Percentiles rank a stretch among this genome's conserved stretches.
phyloP scores from a whole-genome alignment of 2,888 invertebrate genomes.

The Octonoba sinensis region DNA sequence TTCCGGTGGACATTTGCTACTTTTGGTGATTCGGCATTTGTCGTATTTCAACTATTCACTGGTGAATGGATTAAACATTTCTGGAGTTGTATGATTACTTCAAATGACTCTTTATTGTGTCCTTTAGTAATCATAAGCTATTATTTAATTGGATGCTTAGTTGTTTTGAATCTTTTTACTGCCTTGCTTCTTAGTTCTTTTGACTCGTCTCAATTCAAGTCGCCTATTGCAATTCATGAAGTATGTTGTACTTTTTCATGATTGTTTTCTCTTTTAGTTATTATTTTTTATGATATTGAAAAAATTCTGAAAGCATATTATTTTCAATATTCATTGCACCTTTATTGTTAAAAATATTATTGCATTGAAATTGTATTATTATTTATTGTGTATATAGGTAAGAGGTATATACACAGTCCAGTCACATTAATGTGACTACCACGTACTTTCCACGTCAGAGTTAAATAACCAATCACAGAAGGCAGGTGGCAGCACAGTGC shows the following conservation, averaged over 20 bases:
- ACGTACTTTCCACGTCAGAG: conserved; percentile 6
- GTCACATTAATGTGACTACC: no score
- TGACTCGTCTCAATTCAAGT: conserved; percentile 14
- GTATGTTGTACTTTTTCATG: background rate
- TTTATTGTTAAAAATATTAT: background rate
- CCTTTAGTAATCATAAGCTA: conserved; percentile 27
- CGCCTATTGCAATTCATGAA: background rate
- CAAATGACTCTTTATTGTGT: conserved; percentile 15
- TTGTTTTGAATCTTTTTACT: conserved; percentile 43
- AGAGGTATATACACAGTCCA: no score
- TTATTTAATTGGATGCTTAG: conserved; percentile 44
- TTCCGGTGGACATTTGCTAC: conserved; percentile 46
- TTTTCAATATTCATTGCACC: background rate
- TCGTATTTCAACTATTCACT: conserved; percentile 37
- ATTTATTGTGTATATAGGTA: no score
- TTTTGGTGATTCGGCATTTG: conserved; percentile 41
- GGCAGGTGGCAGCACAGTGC: conserved; percentile 24
- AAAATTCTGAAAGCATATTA: background rate
- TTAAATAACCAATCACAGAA: conserved; percentile 21
- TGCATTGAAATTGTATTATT: no score
- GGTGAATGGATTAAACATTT: conserved; percentile 42
- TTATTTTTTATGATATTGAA: background rate
- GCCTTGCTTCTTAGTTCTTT: conserved; percentile 50
- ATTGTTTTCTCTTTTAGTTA: conserved; percentile 3
- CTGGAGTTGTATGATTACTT: conserved; percentile 11